Conservation (phyloP, 2,888 invertebrate species). For the Lacanobia wlatinum region DNA sequence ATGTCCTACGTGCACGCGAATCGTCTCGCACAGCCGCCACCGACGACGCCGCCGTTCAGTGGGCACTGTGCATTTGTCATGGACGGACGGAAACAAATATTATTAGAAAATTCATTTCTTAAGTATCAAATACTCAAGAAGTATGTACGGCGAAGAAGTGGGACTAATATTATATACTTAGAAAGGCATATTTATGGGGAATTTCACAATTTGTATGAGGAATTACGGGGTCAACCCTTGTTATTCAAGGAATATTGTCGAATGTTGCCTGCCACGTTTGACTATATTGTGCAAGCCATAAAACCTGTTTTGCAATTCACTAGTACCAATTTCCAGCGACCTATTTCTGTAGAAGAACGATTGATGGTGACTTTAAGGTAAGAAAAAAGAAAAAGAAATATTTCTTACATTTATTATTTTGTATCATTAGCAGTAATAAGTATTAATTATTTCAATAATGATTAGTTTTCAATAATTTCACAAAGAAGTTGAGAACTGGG, state of each 20-base stretch:
- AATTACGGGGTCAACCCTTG: constrained; percentile 51
- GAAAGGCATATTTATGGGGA: constrained; percentile 52
- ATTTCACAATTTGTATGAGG: constrained; percentile 54
- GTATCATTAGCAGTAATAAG: no score
- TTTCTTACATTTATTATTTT: background rate
- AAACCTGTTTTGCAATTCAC: constrained; percentile 54
- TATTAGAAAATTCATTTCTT: constrained; percentile 2
- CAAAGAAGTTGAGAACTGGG: constrained; percentile 48
- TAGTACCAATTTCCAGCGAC: constrained; percentile 53
- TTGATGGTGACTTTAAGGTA: constrained; percentile 58
- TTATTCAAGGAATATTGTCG: constrained; percentile 53
- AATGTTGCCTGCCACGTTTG: constrained; percentile 48
- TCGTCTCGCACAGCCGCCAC: background rate
- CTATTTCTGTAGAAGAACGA: constrained; percentile 60
- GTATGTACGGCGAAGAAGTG: background rate
- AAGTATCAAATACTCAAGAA: constrained; percentile 1
- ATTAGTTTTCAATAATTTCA: constrained; percentile 57
- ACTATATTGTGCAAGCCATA: constrained; percentile 56
- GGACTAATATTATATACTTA: constrained; percentile 11
- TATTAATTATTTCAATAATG: no score
- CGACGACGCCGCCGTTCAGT: background rate
- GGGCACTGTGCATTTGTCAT: background rate
- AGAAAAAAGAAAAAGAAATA: constrained; percentile 43
- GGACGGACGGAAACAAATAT: background rate
- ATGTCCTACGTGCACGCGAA: background rate